Evolutionary conservation across 2,888 invertebrate species (phyloP), one percentile per base, ranked within the genome.

Genomic region (Stenodera caucasica): DNA sequence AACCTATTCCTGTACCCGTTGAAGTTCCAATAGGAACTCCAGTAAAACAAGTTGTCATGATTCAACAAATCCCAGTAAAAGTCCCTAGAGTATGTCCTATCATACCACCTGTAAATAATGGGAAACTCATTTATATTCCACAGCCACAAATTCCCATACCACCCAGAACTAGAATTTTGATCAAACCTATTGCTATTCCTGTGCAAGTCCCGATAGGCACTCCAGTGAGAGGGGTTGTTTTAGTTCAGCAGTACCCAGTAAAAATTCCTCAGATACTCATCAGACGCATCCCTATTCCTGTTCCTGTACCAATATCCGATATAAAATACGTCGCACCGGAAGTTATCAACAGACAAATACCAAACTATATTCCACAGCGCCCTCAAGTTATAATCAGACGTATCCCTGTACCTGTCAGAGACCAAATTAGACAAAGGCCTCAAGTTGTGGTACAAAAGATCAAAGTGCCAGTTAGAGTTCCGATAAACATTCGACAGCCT

Each of bases 231-330:
- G n/a, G n/a, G n/a, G 5, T 5, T 26, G 26, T 26, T 26, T 2
- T n/a, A n/a, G 14, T 56, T 15, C 33, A 26, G 21, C 18, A 15
- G 4, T 40, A 18, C 18, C 21, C 29, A 40, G 29, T 5, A n/a
- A n/a, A n/a, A n/a, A n/a, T 45, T 7, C 45, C 45, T 21, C 9
- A 3, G 21, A 45, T 45, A 12, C 26, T 54, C 12, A 8, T 54
- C n/a, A 54, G 8, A 35, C 23, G 37, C 7, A 14, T 54, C 18
- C 32, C 54, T n/a, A 18, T 55, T 49, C 55, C 49, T 11, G 12
- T 55, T 23, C 30, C 49, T 30, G 18, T 49, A 18, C 29, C 52
- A n/a, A n/a, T n/a, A n/a, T n/a, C n/a, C n/a, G n/a, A n/a, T n/a
- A n/a, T n/a, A n/a, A n/a, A n/a, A n/a, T n/a, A n/a, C n/a, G n/a